Evolutionary conservation across 2,797 vertebrate genomes (phyloP), one percentile per base, ranked within the genome.

Genomic region (Brachyalestes nurse): DNA sequence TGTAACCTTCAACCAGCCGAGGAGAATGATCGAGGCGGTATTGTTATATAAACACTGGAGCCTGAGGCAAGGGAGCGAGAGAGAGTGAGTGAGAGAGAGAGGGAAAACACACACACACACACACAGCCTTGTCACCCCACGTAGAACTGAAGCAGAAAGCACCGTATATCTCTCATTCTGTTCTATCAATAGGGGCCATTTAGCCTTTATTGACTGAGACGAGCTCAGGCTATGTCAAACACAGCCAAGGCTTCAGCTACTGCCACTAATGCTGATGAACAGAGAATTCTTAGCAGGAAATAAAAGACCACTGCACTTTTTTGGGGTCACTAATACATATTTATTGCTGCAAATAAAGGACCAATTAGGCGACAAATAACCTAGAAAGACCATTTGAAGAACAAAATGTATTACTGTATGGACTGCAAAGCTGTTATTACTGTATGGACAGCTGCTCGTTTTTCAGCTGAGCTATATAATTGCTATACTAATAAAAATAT

Each of bases 1-100:
- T 93, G 95, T 97, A 96, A 97, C 96, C 96, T 97, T 97, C 96
- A 97, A 94, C 94, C 95, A 96, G 96, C 89, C 92, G 90, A 91
- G 92, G 89, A 92, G 91, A 93, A 93, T 91, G 92, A 95, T 93
- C 91, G 93, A 96, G 94, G 94, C 95, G 93, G 93, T 91, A 94
- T 96, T 95, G 95, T 95, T 96, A 95, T 96, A 96, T 97, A 96
- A 96, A 96, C 96, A 96, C 93, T 92, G 91, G 93, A 95, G 94
- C 92, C 93, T 93, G 93, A 96, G 94, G 93, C 91, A 93, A 93
- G 93, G 90, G 88, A 92, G 88, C 85, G 82, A 86, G 88, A 88
- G 87, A 90, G 90, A 92, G 80, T 82, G 88, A 91, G 88, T 88
- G 88, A 90, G 88, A n/a, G n/a, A n/a, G n/a, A n/a, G n/a, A n/a